These are phyloP conservation scores for Bambusicola thoracicus DNA, from an alignment of 2,113 vertebrate species.

Conservation along the genomic window DNA sequence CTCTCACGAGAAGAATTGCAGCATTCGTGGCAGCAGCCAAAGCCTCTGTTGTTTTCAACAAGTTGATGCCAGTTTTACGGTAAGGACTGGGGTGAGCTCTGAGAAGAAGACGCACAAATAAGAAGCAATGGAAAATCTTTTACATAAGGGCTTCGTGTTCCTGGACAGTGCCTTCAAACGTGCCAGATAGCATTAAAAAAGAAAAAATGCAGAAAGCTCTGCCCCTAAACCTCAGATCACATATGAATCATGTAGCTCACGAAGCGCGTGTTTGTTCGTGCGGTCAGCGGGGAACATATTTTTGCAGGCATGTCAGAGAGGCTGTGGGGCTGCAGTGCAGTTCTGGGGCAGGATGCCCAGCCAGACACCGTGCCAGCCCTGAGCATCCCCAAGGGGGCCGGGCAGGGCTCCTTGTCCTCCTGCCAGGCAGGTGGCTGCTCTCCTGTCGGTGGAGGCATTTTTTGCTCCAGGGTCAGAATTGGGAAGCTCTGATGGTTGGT, in stretches of 20 bases:
- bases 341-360: accelerated
- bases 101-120: not conserved
- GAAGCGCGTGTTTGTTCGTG: slow-evolving; percentile 70
- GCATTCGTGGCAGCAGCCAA: not conserved
- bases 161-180: slow-evolving; percentile 17
- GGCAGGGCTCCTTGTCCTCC: not conserved
- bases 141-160: not conserved
- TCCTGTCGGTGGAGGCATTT: accelerated
- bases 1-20: not conserved
- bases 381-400: not conserved
- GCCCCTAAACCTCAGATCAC: slow-evolving; percentile 61
- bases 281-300: slow-evolving; percentile 70
- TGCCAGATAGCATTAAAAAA: slow-evolving; percentile 35
- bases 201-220: slow-evolving; percentile 20
- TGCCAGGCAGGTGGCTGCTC: accelerated
- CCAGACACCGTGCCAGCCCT: not conserved
- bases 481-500: not conserved
- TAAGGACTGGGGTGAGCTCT: not conserved
- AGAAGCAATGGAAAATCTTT: not conserved
- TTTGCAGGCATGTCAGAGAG: slow-evolving; percentile 21
- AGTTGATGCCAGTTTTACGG: not conserved
- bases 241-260: slow-evolving; percentile 52
- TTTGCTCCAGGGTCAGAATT: not conserved
- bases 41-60: not conserved
- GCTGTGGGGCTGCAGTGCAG: not conserved